phyloP scores from a whole-genome alignment of 2,888 invertebrate genomes.

The Apodemia hepburni region DNA sequence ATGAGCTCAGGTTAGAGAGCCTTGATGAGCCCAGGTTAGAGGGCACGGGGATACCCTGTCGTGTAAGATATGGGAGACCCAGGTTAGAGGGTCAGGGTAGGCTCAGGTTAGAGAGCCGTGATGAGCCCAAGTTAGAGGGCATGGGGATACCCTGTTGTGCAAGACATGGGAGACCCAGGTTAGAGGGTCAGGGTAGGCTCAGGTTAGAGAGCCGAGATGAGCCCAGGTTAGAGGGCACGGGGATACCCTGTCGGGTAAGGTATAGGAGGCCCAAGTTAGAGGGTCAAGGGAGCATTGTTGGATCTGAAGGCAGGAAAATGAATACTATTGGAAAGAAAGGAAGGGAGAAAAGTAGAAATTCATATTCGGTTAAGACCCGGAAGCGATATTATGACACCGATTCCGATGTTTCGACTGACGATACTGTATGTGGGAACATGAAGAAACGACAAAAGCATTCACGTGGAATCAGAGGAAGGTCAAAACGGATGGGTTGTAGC shows the following conservation, averaged over 20 bases:
- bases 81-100: background rate
- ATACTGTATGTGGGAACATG: background rate
- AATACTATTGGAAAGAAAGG: background rate
- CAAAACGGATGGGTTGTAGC: background rate
- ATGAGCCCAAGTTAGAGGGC: background rate
- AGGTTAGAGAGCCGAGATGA: background rate
- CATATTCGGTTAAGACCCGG: background rate
- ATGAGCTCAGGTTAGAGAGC: too few relatives aligned
- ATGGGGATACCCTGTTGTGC: too few relatives aligned
- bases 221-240: background rate
- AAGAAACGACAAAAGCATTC: background rate
- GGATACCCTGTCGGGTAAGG: too few relatives aligned
- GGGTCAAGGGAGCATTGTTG: too few relatives aligned
- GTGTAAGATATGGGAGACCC: too few relatives aligned
- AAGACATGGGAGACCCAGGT: too few relatives aligned
- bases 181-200: background rate
- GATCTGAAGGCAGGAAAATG: background rate
- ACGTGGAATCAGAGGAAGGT: background rate
- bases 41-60: too few relatives aligned
- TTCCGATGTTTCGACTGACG: background rate
- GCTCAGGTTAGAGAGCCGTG: background rate
- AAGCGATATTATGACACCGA: background rate
- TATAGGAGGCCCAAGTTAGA: too few relatives aligned
- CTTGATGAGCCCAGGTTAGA: too few relatives aligned
- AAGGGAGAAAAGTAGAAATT: background rate